Conservation (phyloP, 2,113 vertebrate species). For the Eupsittula cactorum region DNA sequence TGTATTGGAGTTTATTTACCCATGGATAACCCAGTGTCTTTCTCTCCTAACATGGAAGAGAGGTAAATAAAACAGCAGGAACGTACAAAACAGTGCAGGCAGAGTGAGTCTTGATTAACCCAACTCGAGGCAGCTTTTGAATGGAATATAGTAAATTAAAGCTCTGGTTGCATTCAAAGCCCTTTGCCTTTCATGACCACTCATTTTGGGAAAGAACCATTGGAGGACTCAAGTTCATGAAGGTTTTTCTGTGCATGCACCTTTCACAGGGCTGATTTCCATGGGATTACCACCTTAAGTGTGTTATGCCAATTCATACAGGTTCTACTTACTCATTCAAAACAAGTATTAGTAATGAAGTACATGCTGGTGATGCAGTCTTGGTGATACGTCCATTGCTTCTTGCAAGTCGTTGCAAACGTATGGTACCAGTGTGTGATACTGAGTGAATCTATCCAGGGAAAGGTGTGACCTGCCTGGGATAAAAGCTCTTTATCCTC, state of each 20-base stretch:
- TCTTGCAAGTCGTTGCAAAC: background rate
- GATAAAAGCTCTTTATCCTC: background rate
- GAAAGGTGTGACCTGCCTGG: background rate
- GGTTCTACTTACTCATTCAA: background rate
- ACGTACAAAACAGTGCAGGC: background rate
- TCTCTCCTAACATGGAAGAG: background rate
- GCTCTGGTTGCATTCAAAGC: accelerated
- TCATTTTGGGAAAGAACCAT: background rate
- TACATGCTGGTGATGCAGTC: background rate
- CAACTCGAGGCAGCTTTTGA: background rate
- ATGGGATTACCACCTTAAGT: background rate
- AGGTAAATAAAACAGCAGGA: background rate
- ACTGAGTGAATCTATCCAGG: background rate
- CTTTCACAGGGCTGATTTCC: background rate
- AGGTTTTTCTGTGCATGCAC: background rate
- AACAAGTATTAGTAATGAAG: background rate
- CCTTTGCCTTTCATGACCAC: background rate
- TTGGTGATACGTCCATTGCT: background rate
- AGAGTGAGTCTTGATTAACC: background rate
- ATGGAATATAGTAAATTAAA: background rate
- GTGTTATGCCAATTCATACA: background rate
- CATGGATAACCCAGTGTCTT: background rate
- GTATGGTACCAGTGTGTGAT: accelerated
- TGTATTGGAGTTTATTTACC: background rate
- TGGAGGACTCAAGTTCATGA: accelerated